Base-by-base conservation (phyloP, 92 coral and sea anemone species). In the Pocillopora meandrina region DNA sequence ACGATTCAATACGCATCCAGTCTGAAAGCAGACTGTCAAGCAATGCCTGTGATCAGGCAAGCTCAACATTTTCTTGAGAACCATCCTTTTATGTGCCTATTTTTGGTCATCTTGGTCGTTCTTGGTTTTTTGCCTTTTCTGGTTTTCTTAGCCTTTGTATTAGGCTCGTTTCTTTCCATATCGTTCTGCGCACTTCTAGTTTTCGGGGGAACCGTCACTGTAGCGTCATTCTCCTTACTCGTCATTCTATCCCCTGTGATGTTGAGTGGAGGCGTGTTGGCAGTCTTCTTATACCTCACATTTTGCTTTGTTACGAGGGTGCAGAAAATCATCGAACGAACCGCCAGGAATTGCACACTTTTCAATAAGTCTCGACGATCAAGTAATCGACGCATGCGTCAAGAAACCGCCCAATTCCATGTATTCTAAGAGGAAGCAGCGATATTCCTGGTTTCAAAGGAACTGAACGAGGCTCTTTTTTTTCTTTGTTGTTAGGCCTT, bases 141-240 rank as follows among this genome's bases (percentile, higher is more conserved):
- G 20, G 36, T 78, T 12, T 60, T 78, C 56, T 36, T 55, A 18
- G 61, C 82, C 42, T 49, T 78, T n/a, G 72, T 64, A 19, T 78
- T 36, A 12, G 21, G 72, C 61, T 64, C 82, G 9, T 47, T 64
- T 13, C 10, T 78, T 71, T 10, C 65, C 16, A 61, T 77, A 12
- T 77, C 33, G 7, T 5, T 77, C 5, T 35, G 82, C n/a, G 82
- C 71, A 35, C 17, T 77, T 17, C 6, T 59, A 77, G 71, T 78
- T 19, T 20, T 78, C 20, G 82, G 82, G 1, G 72, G 72, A 64
- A 64, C 82, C 12, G 62, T 64, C 13, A 1, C 15, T 2, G 82
- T 47, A 36, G 82, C 82, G 11, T 42, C 20, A n/a, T 47, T 78
- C 61, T 78, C 72, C 1, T 78, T 78, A 4, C 82, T 78, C 16